Conservation (phyloP, 2,113 vertebrate species). For the Melierax canorus region DNA sequence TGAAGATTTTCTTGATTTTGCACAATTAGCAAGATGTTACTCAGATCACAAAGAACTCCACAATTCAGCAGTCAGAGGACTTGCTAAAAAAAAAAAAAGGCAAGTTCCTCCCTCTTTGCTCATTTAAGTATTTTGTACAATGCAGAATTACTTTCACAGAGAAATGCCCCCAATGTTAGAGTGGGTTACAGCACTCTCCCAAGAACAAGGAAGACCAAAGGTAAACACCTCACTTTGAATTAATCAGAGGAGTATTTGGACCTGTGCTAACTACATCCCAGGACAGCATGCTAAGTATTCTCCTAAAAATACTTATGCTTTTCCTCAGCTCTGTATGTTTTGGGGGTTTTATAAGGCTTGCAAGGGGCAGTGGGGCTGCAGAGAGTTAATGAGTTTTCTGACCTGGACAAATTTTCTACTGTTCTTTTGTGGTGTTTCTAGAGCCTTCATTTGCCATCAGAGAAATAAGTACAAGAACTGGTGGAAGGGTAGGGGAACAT, state of each 20-base stretch:
- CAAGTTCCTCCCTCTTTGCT: not conserved
- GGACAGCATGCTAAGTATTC: not conserved
- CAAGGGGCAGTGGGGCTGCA: not conserved
- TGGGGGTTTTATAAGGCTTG: not conserved
- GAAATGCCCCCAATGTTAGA: not conserved
- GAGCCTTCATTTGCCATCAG: not conserved
- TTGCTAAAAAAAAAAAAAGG: not conserved
- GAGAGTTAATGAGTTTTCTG: not conserved
- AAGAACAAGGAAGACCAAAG: not conserved
- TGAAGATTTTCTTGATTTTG: not conserved
- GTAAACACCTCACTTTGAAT: not conserved
- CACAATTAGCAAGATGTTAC: not conserved
- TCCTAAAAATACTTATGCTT: not conserved
- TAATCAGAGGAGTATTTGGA: not conserved
- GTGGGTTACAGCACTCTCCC: not conserved
- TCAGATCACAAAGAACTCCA: not conserved
- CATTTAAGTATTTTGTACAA: not conserved
- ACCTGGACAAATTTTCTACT: not conserved
- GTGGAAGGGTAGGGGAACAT: not conserved
- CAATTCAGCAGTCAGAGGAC: not conserved
- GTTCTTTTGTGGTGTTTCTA: not conserved
- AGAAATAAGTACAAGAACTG: not conserved
- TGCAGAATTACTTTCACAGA: not conserved
- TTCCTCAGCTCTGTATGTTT: not conserved
- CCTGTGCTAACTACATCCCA: not conserved